Base-by-base conservation (phyloP, 1,140 invertebrate genomes). In the Ceratosolen solmsi region DNA sequence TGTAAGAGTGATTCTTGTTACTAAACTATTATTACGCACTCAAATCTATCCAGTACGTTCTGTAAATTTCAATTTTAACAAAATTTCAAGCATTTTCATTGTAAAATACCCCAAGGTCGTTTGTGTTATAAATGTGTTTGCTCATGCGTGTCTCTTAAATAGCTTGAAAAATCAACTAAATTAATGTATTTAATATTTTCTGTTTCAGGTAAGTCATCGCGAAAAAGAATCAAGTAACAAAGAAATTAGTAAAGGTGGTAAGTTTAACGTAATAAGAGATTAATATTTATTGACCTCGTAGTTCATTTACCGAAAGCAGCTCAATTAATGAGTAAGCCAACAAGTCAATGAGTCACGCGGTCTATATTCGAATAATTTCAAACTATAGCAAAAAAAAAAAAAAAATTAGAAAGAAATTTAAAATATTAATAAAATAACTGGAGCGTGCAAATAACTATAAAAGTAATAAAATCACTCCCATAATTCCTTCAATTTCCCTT, bases 141-240 rank as follows among this genome's bases (percentile, higher is more conserved):
- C n/a, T n/a, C n/a, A n/a, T n/a, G n/a, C n/a, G n/a, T n/a, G n/a
- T n/a, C n/a, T n/a, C n/a, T n/a, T n/a, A n/a, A n/a, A n/a, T n/a
- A n/a, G n/a, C n/a, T n/a, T 46, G 5, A 46, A 46, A 46, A 46
- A 46, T 46, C 5, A 46, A 46, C 7, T 46, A 7, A 46, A 63
- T 33, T 56, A 79, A 79, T 79, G 38, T 38, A 2, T 58, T 41
- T 38, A n/a, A 5, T 46, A 25, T 74, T 80, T 63, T 80, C 22
- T 73, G 70, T 80, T 80, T 74, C 13, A 80, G 79, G 79, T 80
- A 25, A 80, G 79, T 80, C 33, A 60, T 60, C 36, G 25, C 7
- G 38, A 0, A 9, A 30, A 74, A 3, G 25, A 17, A n/a, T n/a
- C 22, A 2, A 60, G 13, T 25, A 27, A 73, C 22, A 78, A 13